Base-by-base conservation (phyloP, 2,797 vertebrate species). In the Alectoris magna region DNA sequence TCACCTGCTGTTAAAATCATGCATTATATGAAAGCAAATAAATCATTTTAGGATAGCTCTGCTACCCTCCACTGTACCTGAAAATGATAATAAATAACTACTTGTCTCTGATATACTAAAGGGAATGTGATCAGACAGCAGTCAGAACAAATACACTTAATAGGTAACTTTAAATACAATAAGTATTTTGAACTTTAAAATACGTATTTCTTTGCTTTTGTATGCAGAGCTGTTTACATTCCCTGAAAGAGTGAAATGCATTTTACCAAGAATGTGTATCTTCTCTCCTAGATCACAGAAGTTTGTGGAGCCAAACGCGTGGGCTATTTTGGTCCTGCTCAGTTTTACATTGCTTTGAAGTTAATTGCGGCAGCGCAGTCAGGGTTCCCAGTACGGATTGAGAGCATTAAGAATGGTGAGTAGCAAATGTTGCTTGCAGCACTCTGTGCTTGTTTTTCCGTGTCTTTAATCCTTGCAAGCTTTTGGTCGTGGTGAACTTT, bases 311-410 rank as follows among this genome's bases (percentile, higher is more conserved):
- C 98, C 49, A 99, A 99, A 97, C 98, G 98, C 1, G 97, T 98
- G 93, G 99, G 99, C 72, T 99, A 98, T 98, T 99, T 99, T 87
- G 98, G 98, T 72, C 98, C 98, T 4, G 95, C 98, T 68, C 99
- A 99, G 73, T 99, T 99, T 98, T 99, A 98, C 29, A 91, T 98
- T 96, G 99, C 99, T 72, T 98, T 99, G 97, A 99, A 99, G 97
- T 98, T 99, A 96, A 98, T 99, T 41, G 98, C 99, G 0, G 99
- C 98, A 17, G 98, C 98, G 6, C 99, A 99, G 96, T 96, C 98
- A 10, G 98, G 98, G 55, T 98, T 99, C 70, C 98, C 99, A 26
- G 81, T 99, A 84, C 97, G 98, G 90, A 98, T 98, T 93, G 99
- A 99, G 96, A 99, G 98, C 82, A 97, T 99, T 85, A 97, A 98